Conservation (phyloP, 2,113 vertebrate genomes). For the Balaeniceps rex region DNA sequence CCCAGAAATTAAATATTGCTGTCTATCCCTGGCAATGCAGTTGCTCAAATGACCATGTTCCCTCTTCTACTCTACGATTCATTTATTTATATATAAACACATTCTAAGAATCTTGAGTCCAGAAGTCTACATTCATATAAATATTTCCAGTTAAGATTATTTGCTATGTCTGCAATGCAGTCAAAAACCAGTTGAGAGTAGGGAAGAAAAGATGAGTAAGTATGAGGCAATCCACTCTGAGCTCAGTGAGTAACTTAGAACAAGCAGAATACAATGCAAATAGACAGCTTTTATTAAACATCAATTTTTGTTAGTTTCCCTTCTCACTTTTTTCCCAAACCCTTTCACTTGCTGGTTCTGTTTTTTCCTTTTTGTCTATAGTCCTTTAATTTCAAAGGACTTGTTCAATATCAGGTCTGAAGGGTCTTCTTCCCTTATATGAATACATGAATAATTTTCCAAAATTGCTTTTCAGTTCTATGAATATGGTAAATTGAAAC, state of each 20-base stretch:
- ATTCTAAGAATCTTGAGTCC: background rate
- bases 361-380: background rate
- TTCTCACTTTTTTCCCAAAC: background rate
- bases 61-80: background rate
- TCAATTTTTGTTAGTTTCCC: background rate
- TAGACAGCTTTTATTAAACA: background rate
- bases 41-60: background rate
- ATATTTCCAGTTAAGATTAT: conserved; percentile 20
- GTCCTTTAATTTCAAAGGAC: background rate
- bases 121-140: background rate
- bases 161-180: background rate
- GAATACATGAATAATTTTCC: conserved; percentile 6
- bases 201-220: background rate
- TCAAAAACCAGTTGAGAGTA: background rate
- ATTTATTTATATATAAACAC: conserved; percentile 20
- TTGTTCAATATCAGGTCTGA: background rate
- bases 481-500: background rate
- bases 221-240: background rate
- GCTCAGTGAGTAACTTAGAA: background rate
- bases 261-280: background rate
- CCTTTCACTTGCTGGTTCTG: background rate
- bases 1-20: background rate
- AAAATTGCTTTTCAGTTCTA: conserved; percentile 2
- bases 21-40: background rate
- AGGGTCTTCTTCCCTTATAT: background rate